A percentile compares a stretch with the other conserved stretches of the same genome.
Evolutionary conservation across 1,140 invertebrate species (phyloP).

Genomic region (Homarus americanus): DNA sequence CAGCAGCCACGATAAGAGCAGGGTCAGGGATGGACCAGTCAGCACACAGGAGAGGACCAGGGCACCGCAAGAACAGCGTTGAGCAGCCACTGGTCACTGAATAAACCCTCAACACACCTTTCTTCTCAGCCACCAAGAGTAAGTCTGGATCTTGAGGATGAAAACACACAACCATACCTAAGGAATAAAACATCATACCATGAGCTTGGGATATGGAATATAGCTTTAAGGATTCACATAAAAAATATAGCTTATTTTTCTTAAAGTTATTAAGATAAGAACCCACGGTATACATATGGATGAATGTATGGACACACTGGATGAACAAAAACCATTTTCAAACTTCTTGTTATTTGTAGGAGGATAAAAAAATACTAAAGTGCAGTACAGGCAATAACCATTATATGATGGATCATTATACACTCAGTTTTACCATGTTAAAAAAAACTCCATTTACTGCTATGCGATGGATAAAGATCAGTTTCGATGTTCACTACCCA

Average conservation of each 20-base stretch:
- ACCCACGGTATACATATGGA: no score
- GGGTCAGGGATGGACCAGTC: constrained; percentile 67
- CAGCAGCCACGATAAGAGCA: constrained; percentile 54
- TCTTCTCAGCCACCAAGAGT: constrained; percentile 56
- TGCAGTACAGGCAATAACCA: no score
- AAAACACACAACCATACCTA: constrained; percentile 63
- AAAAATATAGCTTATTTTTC: not conserved
- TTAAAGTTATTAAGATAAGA: no score
- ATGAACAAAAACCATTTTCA: no score
- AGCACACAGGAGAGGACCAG: constrained; percentile 50
- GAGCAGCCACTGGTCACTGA: constrained; percentile 50
- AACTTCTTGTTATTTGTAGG: no score
- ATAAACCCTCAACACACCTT: constrained; percentile 55
- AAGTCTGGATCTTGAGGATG: constrained; percentile 59
- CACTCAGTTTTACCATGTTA: no score
- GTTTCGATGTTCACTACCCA: no score
- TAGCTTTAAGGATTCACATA: not conserved
- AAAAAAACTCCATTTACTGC: no score
- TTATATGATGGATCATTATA: no score
- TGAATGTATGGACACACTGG: no score
- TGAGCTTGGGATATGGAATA: not conserved
- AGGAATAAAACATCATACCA: not conserved
- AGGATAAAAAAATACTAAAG: no score
- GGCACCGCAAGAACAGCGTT: constrained; percentile 51
- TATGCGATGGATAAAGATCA: no score